Evolutionary conservation across 2,113 vertebrate species (phyloP).

Genomic region (Scartelaos histophorus): DNA sequence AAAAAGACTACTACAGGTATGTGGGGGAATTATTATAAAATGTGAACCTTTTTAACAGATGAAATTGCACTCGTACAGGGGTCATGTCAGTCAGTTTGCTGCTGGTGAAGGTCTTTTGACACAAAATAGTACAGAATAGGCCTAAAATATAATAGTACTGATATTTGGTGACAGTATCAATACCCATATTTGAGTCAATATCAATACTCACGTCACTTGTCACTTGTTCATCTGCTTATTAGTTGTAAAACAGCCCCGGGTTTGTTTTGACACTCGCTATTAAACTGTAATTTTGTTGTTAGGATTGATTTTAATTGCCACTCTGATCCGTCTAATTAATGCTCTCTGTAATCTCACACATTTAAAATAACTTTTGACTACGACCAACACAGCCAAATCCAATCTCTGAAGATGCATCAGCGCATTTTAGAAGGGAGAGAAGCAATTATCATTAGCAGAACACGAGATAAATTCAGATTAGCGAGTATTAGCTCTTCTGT

Average conservation of each 20-base stretch:
- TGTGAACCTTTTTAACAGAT: no score
- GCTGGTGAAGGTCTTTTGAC: no score
- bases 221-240: neutral
- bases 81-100: no score
- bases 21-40: no score
- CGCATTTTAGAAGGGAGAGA: neutral
- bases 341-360: neutral
- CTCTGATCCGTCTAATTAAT: neutral
- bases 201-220: no score
- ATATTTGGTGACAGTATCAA: no score
- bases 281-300: neutral
- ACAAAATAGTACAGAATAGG: no score
- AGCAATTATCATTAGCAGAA: neutral
- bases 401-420: neutral
- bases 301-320: neutral
- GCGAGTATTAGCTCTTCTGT: neutral
- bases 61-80: no score
- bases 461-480: neutral
- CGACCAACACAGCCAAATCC: neutral
- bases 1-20: no score
- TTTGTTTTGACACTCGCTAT: neutral
- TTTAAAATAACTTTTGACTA: neutral
- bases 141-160: no score
- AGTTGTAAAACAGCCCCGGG: neutral
- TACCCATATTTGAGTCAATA: no score